A percentile compares a stretch with the other conserved stretches of the same genome.
These are phyloP conservation scores for Lasiurus cinereus DNA, from an alignment of 2,113 vertebrate species.

Conservation along the genomic window DNA sequence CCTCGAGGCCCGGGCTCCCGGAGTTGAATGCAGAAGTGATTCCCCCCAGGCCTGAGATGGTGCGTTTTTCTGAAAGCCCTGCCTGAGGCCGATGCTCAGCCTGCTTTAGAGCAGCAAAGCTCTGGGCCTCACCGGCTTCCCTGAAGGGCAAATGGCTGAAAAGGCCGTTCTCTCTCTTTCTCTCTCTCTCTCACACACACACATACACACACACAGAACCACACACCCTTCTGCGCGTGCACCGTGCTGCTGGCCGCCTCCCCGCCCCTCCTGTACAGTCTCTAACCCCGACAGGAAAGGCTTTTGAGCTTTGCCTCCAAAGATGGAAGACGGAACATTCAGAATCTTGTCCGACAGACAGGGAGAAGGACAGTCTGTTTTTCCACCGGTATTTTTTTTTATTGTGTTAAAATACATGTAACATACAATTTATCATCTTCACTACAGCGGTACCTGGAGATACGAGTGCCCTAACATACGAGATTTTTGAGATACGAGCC, in stretches of 20 bases:
- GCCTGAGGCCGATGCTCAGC: neutral
- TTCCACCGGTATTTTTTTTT: neutral
- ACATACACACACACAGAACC: too few relatives aligned
- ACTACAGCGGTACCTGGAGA: neutral
- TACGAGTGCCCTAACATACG: too few relatives aligned
- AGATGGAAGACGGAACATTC: neutral
- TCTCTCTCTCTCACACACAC: neutral
- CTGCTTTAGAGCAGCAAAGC: neutral
- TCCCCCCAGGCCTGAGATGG: too few relatives aligned
- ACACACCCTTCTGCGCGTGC: too few relatives aligned
- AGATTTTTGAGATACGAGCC: too few relatives aligned
- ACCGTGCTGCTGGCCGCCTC: neutral
- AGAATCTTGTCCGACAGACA: neutral
- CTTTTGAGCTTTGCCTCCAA: neutral
- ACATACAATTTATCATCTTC: too few relatives aligned
- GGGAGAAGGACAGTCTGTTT: neutral
- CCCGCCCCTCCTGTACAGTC: neutral
- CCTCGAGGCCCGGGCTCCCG: neutral
- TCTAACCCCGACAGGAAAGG: neutral
- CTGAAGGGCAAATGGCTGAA: neutral
- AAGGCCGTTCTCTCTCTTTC: too few relatives aligned
- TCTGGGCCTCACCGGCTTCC: neutral
- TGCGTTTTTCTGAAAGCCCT: too few relatives aligned
- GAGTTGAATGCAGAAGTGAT: neutral
- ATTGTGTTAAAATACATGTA: too few relatives aligned